These are phyloP conservation scores for Brachionus koreanus DNA, from an alignment of 1,140 invertebrate genomes.

Conservation along the genomic window DNA sequence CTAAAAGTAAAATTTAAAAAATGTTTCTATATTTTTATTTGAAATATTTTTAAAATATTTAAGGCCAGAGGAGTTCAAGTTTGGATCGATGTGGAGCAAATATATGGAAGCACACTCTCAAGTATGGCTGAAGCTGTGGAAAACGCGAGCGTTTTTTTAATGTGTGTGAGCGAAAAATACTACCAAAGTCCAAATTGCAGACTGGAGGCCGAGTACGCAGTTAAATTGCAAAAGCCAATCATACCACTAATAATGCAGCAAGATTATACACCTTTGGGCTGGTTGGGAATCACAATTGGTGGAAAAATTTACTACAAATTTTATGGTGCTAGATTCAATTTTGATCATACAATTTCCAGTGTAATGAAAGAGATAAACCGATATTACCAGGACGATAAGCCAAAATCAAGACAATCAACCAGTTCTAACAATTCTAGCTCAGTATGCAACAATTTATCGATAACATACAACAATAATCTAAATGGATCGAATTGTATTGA, in stretches of 20 bases:
- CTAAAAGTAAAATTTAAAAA: conserved; percentile 3
- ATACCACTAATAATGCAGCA: conserved; percentile 51
- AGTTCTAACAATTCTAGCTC: neutral
- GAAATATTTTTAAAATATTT: neutral
- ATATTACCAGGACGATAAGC: conserved; percentile 14
- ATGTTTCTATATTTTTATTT: too few relatives aligned
- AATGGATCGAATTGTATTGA: conserved; percentile 24
- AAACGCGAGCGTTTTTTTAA: conserved; percentile 6
- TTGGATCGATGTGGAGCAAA: conserved; percentile 33
- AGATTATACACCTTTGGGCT: conserved; percentile 51
- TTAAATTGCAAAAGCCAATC: conserved; percentile 46
- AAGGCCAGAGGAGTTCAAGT: neutral
- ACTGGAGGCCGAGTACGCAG: conserved; percentile 31
- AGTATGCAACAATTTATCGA: neutral
- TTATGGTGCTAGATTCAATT: neutral
- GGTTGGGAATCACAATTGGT: conserved; percentile 53
- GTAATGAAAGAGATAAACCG: neutral
- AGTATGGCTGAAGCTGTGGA: conserved; percentile 44
- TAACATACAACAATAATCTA: conserved; percentile 15
- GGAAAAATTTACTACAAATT: conserved; percentile 52
- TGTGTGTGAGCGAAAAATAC: conserved; percentile 30
- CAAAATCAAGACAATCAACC: neutral
- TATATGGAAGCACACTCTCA: conserved; percentile 30
- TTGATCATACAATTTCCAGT: neutral
- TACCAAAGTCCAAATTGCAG: conserved; percentile 24